Evolutionary conservation across 2,113 vertebrate species (phyloP).

Genomic region (Lamprologus tigripictilis): DNA sequence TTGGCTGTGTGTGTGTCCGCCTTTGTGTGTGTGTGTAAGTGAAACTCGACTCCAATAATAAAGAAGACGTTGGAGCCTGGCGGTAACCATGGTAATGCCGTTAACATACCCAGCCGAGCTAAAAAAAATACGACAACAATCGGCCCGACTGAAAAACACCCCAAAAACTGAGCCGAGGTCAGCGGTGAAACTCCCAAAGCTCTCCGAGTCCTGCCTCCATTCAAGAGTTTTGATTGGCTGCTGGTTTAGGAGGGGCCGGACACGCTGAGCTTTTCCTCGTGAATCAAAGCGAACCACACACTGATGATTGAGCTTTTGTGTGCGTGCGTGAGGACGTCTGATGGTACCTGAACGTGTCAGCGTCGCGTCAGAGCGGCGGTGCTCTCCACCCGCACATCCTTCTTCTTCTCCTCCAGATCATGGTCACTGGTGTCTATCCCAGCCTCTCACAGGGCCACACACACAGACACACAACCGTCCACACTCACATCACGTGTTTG

Average conservation of each 20-base stretch:
- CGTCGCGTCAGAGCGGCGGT: rapidly evolving
- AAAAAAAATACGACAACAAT: neutral
- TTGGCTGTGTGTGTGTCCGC: neutral
- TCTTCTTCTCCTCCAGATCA: neutral
- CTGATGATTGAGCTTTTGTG: neutral
- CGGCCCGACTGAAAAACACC: neutral
- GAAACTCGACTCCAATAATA: neutral
- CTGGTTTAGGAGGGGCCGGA: neutral
- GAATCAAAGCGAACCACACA: neutral
- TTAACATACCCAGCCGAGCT: neutral
- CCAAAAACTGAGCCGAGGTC: neutral
- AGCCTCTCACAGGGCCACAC: neutral
- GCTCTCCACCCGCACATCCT: neutral
- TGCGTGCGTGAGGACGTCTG: neutral
- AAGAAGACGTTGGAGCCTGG: neutral
- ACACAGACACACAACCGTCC: neutral
- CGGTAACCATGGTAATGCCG: neutral
- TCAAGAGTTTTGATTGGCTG: neutral
- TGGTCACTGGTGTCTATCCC: neutral
- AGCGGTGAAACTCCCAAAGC: neutral
- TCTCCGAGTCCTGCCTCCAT: neutral
- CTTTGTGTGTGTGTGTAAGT: neutral
- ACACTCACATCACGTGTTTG: neutral
- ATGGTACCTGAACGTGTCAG: neutral
- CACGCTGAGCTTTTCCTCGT: neutral